Conservation (phyloP, 2,888 invertebrate genomes). For the Drosophila leonis region DNA sequence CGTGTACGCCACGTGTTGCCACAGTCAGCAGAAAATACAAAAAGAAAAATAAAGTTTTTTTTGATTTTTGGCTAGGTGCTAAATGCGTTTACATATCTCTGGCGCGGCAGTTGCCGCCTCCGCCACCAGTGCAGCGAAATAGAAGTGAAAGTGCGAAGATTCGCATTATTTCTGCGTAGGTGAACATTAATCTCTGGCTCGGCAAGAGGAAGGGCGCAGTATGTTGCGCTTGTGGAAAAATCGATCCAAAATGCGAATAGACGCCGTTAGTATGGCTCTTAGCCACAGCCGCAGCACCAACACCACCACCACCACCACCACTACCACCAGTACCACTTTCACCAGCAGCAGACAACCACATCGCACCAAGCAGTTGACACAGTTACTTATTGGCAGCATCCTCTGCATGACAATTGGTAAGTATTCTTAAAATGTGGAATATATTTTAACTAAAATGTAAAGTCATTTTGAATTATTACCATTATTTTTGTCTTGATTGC, state of each 20-base stretch:
- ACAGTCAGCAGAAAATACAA: slow-evolving; percentile 36
- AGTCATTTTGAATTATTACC: neutral
- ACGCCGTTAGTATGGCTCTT: slow-evolving; percentile 48
- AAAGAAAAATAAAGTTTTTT: neutral
- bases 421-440: slow-evolving; percentile 36
- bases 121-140: slow-evolving; percentile 33
- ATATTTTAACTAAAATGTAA: neutral
- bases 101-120: slow-evolving; percentile 47
- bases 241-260: slow-evolving; percentile 75
- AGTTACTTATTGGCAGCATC: slow-evolving; percentile 71
- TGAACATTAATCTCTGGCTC: slow-evolving; percentile 64
- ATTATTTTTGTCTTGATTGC: neutral
- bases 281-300: slow-evolving; percentile 24
- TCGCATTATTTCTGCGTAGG: slow-evolving; percentile 77
- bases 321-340: neutral
- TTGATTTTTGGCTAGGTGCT: slow-evolving; percentile 49
- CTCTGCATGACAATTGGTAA: slow-evolving; percentile 77
- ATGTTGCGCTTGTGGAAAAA: slow-evolving; percentile 76
- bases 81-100: slow-evolving; percentile 67
- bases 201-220: slow-evolving; percentile 32
- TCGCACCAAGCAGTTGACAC: slow-evolving; percentile 55
- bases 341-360: slow-evolving; percentile 14
- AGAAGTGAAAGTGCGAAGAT: slow-evolving; percentile 70
- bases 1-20: slow-evolving; percentile 60
- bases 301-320: neutral